phyloP scores from a whole-genome alignment of 2,888 invertebrate species.

The Callimorpha dominula region DNA sequence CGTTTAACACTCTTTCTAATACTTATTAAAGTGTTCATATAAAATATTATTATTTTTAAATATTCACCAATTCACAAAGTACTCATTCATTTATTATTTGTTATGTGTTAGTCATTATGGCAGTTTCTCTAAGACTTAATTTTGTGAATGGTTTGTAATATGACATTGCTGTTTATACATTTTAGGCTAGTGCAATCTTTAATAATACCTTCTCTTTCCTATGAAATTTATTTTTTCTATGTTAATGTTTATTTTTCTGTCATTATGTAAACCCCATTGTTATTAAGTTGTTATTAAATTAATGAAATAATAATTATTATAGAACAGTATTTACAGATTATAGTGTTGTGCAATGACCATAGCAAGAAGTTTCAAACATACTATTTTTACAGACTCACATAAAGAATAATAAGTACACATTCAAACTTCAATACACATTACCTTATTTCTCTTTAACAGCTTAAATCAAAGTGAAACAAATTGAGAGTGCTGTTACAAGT shows the following conservation, averaged over 20 bases:
- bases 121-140: neutral
- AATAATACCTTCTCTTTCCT: too few relatives aligned
- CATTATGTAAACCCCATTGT: neutral
- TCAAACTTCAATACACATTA: too few relatives aligned
- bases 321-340: neutral
- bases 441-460: too few relatives aligned
- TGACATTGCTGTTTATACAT: conserved; percentile 71
- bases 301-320: neutral
- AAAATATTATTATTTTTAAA: too few relatives aligned
- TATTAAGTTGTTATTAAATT: neutral
- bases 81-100: neutral
- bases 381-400: neutral
- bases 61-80: too few relatives aligned
- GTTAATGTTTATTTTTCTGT: neutral
- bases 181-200: too few relatives aligned
- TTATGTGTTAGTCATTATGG: neutral
- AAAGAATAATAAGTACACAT: too few relatives aligned
- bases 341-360: neutral
- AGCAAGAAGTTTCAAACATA: neutral
- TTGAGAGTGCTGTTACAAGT: too few relatives aligned
- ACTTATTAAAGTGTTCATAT: too few relatives aligned
- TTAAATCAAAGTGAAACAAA: too few relatives aligned
- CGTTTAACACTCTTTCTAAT: too few relatives aligned
- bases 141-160: conserved; percentile 29
- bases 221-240: conserved; percentile 45